A percentile compares a stretch with the other conserved stretches of the same genome.
Evolutionary conservation across 2,797 vertebrate genomes (phyloP).

Genomic region (Sebastes trivittatus): DNA sequence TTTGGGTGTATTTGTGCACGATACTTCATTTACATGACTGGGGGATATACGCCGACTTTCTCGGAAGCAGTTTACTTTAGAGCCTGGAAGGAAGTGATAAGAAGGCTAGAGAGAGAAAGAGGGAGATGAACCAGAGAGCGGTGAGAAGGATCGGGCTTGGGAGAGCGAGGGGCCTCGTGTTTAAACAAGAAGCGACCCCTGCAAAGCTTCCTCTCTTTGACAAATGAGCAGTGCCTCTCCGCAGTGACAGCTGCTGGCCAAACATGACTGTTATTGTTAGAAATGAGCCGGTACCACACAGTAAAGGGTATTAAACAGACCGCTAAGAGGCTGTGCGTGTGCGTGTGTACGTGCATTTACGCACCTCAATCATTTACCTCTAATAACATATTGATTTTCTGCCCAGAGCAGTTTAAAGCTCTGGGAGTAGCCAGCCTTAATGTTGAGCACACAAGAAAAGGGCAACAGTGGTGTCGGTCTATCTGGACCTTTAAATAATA

Average conservation of each 20-base stretch:
- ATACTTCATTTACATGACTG: neutral
- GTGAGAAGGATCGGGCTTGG: constrained; percentile 6
- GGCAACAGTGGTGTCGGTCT: neutral
- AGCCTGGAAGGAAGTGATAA: constrained; percentile 41
- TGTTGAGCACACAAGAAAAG: neutral
- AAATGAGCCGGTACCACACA: constrained; percentile 12
- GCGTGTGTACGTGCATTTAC: neutral
- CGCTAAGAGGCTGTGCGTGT: neutral
- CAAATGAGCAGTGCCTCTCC: constrained; percentile 40
- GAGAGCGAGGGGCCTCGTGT: constrained; percentile 22
- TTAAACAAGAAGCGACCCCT: constrained; percentile 56
- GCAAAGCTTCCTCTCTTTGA: constrained; percentile 49
- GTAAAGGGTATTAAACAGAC: neutral
- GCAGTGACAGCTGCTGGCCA: constrained; percentile 29
- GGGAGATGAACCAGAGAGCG: constrained; percentile 1
- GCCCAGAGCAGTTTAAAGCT: neutral
- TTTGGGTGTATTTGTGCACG: neutral
- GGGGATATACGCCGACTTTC: neutral
- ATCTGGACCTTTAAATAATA: constrained; percentile 15
- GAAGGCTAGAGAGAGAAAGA: neutral
- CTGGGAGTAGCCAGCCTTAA: neutral
- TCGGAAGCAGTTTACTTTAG: neutral
- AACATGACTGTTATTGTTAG: constrained; percentile 36
- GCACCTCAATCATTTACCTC: constrained; percentile 19
- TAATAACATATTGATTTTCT: constrained; percentile 37